phyloP scores from a whole-genome alignment of 2,113 vertebrate species.

The Lagopus leucura region DNA sequence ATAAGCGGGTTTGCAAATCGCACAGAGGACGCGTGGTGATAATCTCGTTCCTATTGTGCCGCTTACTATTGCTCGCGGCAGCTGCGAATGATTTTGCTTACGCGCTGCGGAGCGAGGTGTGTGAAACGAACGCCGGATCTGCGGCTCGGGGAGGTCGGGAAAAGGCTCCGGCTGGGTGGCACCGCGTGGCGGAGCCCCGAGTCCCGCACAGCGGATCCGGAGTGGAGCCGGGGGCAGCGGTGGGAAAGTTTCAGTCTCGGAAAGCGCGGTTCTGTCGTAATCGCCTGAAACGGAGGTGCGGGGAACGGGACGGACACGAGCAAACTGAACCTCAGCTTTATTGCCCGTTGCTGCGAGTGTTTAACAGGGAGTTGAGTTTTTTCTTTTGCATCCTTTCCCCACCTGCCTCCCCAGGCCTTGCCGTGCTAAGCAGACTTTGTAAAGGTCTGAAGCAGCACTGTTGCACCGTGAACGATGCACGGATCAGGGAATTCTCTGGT shows the following conservation, averaged over 20 bases:
- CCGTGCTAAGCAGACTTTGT: not conserved
- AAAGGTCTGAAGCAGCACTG: not conserved
- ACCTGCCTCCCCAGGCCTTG: not conserved
- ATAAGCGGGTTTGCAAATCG: not conserved
- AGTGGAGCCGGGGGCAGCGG: not conserved
- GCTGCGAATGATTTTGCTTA: constrained; percentile 24
- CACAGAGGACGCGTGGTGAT: not conserved
- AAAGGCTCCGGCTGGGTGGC: constrained; percentile 58
- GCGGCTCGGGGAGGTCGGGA: not conserved
- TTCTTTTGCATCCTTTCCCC: not conserved
- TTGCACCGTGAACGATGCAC: not conserved
- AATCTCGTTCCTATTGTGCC: not conserved
- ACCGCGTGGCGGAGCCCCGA: not conserved
- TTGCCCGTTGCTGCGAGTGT: not conserved
- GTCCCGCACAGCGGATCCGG: not conserved
- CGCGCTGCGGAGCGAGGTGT: not conserved
- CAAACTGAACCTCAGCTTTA: not conserved
- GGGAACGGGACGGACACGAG: not conserved
- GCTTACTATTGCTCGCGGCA: not conserved
- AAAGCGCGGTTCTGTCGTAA: not conserved
- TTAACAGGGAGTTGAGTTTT: not conserved
- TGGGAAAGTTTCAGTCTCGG: not conserved
- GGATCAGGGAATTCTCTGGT: not conserved
- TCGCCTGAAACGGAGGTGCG: not conserved
- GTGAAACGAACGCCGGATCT: constrained; percentile 15